Base-by-base conservation (phyloP, 2,888 invertebrate genomes). In the Harmothoe impar region DNA sequence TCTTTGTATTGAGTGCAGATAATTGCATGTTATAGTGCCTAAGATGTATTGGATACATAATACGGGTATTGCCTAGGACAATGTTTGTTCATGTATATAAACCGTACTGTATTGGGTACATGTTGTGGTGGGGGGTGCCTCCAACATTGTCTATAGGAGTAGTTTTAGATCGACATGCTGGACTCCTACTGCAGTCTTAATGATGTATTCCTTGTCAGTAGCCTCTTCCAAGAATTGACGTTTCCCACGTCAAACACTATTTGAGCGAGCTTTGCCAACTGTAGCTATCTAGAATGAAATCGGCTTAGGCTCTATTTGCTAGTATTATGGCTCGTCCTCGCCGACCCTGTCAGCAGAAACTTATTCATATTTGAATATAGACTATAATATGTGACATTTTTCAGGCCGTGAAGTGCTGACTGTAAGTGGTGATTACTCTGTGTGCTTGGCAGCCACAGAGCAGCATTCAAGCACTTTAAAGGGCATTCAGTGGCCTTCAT, bases 181-280 rank as follows among this genome's bases (percentile, higher is more conserved):
- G 43, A 43, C 5, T 43, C 43, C 43, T 62, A 62, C 20, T 10
- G 15, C 62, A 25, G 72, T 72, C 20, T 29, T 81, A 81, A 81
- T 81, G 81, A 81, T 33, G 81, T 35, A 35, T 81, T 81, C 43
- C 81, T 43, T 33, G 33, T n/a, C 35, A 81, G 81, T 35, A 33
- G 33, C 10, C 35, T 81, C 81, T 81, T 81, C 81, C 35, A 33
- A 33, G 35, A 43, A 43, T 77, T 81, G 81, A 81, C 81, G 81
- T 81, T 81, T 81, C 81, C 43, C 81, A 81, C 81, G 81, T 33
- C 81, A 35, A 35, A 35, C 81, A 81, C 81, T 81, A n/a, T 81
- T 81, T 81, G 81, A 81, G 81, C 81, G 25, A 20, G 35, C 43
- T 43, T 81, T 43, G 15, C 81, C 31, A 7, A 81, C 81, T 81